Base-by-base conservation (phyloP, 2,797 vertebrate genomes). In the Coluber constrictor region DNA sequence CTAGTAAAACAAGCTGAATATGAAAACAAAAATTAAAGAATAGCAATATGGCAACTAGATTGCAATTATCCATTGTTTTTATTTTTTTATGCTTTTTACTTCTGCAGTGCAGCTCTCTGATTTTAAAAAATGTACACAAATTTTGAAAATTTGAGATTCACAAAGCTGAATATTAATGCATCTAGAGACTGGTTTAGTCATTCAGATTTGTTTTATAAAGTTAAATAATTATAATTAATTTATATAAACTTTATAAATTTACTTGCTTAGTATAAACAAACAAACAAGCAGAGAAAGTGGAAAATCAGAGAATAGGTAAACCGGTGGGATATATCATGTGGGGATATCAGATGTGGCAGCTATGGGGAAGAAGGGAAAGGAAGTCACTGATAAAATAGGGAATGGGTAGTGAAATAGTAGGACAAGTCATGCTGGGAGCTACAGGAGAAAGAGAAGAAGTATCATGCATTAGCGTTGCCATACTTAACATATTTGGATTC, bases 81-180 rank as follows among this genome's bases (percentile, higher is more conserved):
- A 13, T 87, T 61, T 25, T 0, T 87, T 29, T 51, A 4, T 83
- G n/a, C 61, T 47, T 66, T 57, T 79, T 43, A 27, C 93, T 91
- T 11, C 16, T 94, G 37, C 9, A 1, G 47, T 27, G 1, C 51
- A 32, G 15, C n/a, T 37, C 63, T 79, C 5, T 92, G 89, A 15
- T 70, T 51, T 32, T 59, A 61, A 47, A 83, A 83, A 83, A 47
- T 79, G 74, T 18, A 83, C 23, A 83, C 37, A 83, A 25, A 56
- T 93, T 23, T 47, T 43, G 88, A 90, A 29, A 83, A 93, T 90
- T 90, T 94, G 93, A 94, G 94, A 92, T 83, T 61, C 66, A 15
- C 27, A 94, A 61, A 37, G 56, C 92, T 94, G 93, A 79, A 95
- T 92, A 94, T 88, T 89, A 94, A 0, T 89, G 89, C 93, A 93